Conservation (phyloP, 2,888 invertebrate species). For the Synanthedon tipuliformis region DNA sequence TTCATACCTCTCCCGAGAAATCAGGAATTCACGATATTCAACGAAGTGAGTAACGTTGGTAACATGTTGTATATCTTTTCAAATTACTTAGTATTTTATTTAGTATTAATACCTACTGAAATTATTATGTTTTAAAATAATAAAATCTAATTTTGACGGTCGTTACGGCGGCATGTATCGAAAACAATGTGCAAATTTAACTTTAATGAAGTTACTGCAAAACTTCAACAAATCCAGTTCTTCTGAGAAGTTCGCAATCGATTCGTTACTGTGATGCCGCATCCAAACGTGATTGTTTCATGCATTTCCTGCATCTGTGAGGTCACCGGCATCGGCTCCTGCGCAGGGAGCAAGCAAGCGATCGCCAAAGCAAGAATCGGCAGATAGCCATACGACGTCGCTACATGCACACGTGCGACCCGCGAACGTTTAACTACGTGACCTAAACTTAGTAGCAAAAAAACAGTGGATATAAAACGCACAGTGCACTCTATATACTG, state of each 20-base stretch:
- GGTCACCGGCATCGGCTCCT: conserved; percentile 29
- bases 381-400: conserved; percentile 29
- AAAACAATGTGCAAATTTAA: neutral
- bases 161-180: too few species aligned
- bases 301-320: conserved; percentile 38
- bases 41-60: too few species aligned
- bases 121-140: too few species aligned
- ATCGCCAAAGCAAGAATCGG: conserved; percentile 1
- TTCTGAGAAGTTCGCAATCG: neutral
- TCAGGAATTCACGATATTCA: too few species aligned
- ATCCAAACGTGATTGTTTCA: conserved; percentile 17
- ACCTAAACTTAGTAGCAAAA: conserved; percentile 16
- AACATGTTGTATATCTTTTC: too few species aligned
- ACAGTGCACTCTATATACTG: conserved; percentile 22
- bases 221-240: neutral
- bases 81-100: too few species aligned
- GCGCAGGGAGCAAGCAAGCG: conserved; percentile 7
- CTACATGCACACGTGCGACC: conserved; percentile 21
- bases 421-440: conserved; percentile 19
- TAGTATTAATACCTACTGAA: too few species aligned
- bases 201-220: neutral
- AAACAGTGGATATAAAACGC: conserved; percentile 19
- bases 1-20: too few species aligned
- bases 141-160: too few species aligned
- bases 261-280: conserved; percentile 13